Evolutionary conservation across 2,797 vertebrate species (phyloP).

Genomic region (Acridotheres tristis): DNA sequence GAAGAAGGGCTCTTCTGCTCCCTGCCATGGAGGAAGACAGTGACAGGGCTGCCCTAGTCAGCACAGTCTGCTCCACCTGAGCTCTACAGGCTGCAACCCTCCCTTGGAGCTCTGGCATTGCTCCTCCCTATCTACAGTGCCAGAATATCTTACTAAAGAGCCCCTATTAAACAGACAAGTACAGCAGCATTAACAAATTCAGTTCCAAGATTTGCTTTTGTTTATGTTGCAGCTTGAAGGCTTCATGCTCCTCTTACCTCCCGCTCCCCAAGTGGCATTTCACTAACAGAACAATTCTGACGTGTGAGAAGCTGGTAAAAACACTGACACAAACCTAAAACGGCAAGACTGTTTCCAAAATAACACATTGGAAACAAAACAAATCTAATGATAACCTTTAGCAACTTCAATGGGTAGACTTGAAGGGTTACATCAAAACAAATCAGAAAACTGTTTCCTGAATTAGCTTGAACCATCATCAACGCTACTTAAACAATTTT

Average conservation of each 20-base stretch:
- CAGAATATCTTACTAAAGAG: not conserved
- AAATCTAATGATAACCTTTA: slow-evolving; percentile 13
- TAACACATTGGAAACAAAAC: not conserved
- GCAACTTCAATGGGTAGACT: not conserved
- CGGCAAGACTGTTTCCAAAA: not conserved
- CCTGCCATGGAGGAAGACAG: fast-evolving
- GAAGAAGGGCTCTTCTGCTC: not conserved
- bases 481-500: not conserved
- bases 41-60: not conserved
- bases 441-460: not conserved
- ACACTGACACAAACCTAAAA: not conserved
- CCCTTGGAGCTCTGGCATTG: fast-evolving
- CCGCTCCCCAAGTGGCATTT: not conserved
- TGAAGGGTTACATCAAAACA: slow-evolving; percentile 37
- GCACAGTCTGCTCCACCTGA: not conserved
- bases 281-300: not conserved
- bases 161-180: not conserved
- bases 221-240: not conserved
- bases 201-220: not conserved
- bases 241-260: not conserved
- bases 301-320: not conserved
- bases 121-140: not conserved
- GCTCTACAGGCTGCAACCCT: not conserved
- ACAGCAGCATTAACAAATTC: not conserved
- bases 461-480: not conserved